These are phyloP conservation scores for Pollenia amentaria DNA, from an alignment of 2,888 invertebrate species.

Conservation along the genomic window DNA sequence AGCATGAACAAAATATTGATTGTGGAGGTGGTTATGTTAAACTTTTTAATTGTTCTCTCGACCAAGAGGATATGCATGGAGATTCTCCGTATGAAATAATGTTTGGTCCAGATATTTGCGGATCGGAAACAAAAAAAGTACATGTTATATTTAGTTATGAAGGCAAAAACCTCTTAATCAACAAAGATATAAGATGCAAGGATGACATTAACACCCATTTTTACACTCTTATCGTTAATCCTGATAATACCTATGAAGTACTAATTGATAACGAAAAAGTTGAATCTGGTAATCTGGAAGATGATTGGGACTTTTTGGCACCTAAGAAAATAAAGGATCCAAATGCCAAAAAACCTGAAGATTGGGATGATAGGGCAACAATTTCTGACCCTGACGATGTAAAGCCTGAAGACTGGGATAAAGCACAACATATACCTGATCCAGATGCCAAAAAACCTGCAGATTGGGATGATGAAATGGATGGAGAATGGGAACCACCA, in stretches of 20 bases:
- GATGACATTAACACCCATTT: slow-evolving; percentile 99
- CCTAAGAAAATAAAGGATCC: slow-evolving; percentile 99
- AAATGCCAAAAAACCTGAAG: slow-evolving; percentile 97
- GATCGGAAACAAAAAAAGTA: slow-evolving; percentile 99
- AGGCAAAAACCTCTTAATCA: slow-evolving; percentile 98
- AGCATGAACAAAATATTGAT: slow-evolving; percentile 99
- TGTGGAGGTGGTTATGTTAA: slow-evolving; percentile 85
- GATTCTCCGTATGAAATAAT: slow-evolving; percentile 98
- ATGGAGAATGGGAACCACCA: slow-evolving; percentile 99
- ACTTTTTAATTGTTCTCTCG: slow-evolving; percentile 93
- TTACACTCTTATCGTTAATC: slow-evolving; percentile 97
- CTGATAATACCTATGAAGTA: slow-evolving; percentile 99
- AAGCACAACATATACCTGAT: slow-evolving; percentile 98
- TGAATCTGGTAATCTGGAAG: slow-evolving; percentile 96
- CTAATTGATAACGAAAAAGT: slow-evolving; percentile 98
- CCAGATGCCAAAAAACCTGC: slow-evolving; percentile 98
- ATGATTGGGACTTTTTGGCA: slow-evolving; percentile 98
- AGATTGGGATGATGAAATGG: slow-evolving; percentile 99
- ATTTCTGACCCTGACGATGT: slow-evolving; percentile 98
- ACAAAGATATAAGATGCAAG: slow-evolving; percentile 99
- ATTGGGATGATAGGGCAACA: slow-evolving; percentile 97
- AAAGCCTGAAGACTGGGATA: slow-evolving; percentile 99
- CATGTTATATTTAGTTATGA: slow-evolving; percentile 99
- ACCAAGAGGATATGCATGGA: slow-evolving; percentile 98
- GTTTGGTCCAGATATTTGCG: slow-evolving; percentile 99